Evolutionary conservation across 2,113 vertebrate genomes (phyloP).

Genomic region (Cololabis saira): DNA sequence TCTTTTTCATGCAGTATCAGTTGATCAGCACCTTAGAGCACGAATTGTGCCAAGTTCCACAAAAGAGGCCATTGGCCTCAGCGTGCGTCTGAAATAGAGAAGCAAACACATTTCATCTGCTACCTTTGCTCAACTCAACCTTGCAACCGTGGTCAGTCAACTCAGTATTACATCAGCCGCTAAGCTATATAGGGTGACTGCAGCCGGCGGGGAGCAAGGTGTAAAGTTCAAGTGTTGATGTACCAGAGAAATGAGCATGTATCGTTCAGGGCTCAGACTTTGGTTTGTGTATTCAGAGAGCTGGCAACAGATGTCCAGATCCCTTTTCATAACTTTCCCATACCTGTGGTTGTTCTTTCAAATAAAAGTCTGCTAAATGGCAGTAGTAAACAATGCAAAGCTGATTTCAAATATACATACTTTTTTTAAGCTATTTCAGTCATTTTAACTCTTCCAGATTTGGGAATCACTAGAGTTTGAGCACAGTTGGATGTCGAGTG

Average conservation of each 20-base stretch:
- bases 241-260: background rate
- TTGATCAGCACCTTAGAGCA: background rate
- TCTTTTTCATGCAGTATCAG: background rate
- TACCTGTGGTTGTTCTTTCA: background rate
- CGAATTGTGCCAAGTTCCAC: background rate
- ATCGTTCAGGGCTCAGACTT: background rate
- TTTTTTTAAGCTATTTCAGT: too few species aligned
- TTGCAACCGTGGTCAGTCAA: slow-evolving; percentile 57
- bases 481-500: background rate
- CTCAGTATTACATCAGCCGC: slow-evolving; percentile 10
- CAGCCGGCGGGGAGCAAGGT: background rate
- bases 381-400: too few species aligned
- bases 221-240: background rate
- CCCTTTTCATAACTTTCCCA: background rate
- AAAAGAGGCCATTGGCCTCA: background rate
- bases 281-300: background rate
- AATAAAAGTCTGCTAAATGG: too few species aligned
- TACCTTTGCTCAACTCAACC: slow-evolving; percentile 45
- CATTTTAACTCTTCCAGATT: too few species aligned
- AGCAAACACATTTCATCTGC: slow-evolving; percentile 39
- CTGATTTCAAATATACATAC: too few species aligned
- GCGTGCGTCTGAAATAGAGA: slow-evolving; percentile 34
- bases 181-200: background rate
- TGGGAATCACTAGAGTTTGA: too few species aligned
- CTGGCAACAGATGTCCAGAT: background rate